Evolutionary conservation across 2,113 vertebrate species (phyloP), one percentile per base, ranked within the genome.

Genomic region (Pterocles gutturalis): DNA sequence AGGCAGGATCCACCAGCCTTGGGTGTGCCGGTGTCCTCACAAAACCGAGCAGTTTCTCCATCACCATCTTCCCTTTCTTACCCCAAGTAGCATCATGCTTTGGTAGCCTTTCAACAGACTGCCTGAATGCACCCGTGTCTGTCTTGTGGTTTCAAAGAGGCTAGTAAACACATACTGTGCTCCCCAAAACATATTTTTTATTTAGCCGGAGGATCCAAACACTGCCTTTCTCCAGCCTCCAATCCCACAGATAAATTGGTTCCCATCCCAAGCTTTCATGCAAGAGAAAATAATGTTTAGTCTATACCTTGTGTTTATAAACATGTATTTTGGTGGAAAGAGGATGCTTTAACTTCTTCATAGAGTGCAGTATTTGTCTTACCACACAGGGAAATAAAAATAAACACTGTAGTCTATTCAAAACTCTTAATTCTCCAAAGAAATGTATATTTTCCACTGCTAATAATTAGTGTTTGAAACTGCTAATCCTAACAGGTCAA

Each of bases 21-120:
- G 38, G 94, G 78, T 28, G 9, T 87, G 67, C 83, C 55, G 24
- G 70, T 72, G 57, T 92, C 85, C 93, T 73, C 83, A 83, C 51
- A 60, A 85, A 93, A 93, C 34, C 13, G 66, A 89, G 60, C n/a
- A 46, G 41, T 80, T 91, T 21, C 83, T 96, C 87, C 72, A 85
- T 33, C 83, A 77, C 70, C 58, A 31, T 90, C 95, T 96, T 66
- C 71, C 80, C 51, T 90, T 95, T 75, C 70, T 71, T 92, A 61
- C 69, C 79, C 76, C 82, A 57, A 60, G 43, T 45, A 92, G 55
- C 53, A 86, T 85, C 90, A 94, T 60, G 67, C 54, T 96, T 60
- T 76, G 54, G 69, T 89, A 87, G 87, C 82, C 33, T 95, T 84
- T 73, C 90, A 93, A 84, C 54, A 80, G 87, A 31, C 54, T 21